These are phyloP conservation scores for Laticauda laticaudata DNA, from an alignment of 2,113 vertebrate species.

Conservation along the genomic window DNA sequence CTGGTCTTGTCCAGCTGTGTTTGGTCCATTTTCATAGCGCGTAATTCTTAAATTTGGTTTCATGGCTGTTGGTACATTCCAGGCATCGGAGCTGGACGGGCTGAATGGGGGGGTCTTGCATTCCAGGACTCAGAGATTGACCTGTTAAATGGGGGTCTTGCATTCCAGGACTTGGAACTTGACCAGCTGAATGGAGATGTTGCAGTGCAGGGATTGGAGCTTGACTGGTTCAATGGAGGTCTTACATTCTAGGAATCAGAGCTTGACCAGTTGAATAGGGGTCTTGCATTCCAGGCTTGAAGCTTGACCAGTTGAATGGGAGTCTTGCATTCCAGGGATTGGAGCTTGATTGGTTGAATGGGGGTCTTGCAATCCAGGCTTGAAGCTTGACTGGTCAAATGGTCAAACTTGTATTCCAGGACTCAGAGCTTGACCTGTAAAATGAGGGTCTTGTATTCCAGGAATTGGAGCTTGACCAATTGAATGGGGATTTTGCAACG, in stretches of 20 bases:
- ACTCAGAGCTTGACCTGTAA: too few relatives aligned
- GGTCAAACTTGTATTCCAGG: too few relatives aligned
- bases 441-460: too few relatives aligned
- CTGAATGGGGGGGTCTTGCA: background rate
- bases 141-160: background rate
- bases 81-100: accelerated
- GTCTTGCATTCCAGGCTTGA: too few relatives aligned
- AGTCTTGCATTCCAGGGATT: too few relatives aligned
- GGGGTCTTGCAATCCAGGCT: accelerated
- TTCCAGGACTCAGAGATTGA: accelerated
- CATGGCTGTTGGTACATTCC: background rate
- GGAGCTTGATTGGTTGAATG: too few relatives aligned
- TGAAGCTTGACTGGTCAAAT: too few relatives aligned
- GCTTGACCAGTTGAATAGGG: background rate
- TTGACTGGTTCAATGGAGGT: background rate
- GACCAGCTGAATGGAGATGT: accelerated
- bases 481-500: too few relatives aligned
- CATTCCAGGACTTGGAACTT: accelerated
- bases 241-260: background rate
- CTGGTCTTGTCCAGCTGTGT: background rate
- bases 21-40: background rate
- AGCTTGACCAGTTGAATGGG: too few relatives aligned
- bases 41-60: background rate
- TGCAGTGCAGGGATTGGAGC: background rate
- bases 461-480: too few relatives aligned